A percentile compares a stretch with the other conserved stretches of the same genome.
Conservation (phyloP, 2,113 vertebrate species). For the Alethe diademata region DNA sequence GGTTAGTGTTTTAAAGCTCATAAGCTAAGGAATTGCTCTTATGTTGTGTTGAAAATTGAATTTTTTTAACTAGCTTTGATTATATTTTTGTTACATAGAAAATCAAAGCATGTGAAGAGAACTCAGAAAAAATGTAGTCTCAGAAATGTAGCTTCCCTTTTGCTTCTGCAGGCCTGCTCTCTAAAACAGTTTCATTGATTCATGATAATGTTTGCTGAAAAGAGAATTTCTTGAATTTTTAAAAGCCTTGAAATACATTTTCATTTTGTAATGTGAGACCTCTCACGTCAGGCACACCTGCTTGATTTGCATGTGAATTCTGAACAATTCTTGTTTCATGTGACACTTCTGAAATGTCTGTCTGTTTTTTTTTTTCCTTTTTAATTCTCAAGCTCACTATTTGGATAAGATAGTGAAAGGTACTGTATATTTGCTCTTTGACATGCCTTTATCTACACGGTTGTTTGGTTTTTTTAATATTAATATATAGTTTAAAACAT, state of each 20-base stretch:
- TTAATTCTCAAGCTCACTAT: conserved; percentile 94
- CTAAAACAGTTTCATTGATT: conserved; percentile 5
- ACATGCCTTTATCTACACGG: conserved; percentile 58
- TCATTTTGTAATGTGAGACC: conserved; percentile 56
- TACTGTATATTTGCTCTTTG: conserved; percentile 87
- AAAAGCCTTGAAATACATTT: conserved; percentile 52
- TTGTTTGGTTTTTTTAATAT: neutral
- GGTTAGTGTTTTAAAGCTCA: neutral
- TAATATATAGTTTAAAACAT: conserved; percentile 24
- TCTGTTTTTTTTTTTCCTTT: conserved; percentile 73
- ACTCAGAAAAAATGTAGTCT: neutral
- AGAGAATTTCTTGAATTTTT: conserved; percentile 48
- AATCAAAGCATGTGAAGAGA: neutral
- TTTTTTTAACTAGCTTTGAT: neutral
- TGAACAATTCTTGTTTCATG: conserved; percentile 75
- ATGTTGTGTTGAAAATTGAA: neutral
- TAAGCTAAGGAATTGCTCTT: neutral
- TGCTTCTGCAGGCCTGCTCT: neutral
- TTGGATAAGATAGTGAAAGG: conserved; percentile 99
- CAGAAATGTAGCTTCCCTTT: neutral
- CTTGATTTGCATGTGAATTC: conserved; percentile 79
- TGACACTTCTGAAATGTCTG: conserved; percentile 85
- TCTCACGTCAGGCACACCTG: conserved; percentile 63
- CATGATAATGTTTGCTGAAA: conserved; percentile 7
- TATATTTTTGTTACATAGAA: neutral